phyloP scores from a whole-genome alignment of 2,888 invertebrate species.

The Callosobruchus maculatus region DNA sequence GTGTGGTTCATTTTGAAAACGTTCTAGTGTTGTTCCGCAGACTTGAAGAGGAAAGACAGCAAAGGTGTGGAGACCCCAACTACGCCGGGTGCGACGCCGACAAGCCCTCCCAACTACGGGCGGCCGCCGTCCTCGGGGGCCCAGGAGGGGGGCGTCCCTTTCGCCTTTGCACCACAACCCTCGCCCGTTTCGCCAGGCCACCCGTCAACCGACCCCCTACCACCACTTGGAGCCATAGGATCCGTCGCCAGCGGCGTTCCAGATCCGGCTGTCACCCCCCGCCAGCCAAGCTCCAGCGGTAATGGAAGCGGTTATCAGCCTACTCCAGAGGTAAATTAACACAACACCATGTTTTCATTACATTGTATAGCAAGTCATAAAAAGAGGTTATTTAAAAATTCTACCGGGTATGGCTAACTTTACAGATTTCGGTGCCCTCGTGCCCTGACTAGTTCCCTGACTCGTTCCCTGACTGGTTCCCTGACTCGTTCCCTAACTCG shows the following conservation, averaged over 20 bases:
- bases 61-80: background rate
- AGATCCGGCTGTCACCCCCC: background rate
- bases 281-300: background rate
- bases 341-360: background rate
- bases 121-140: background rate
- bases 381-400: too few species aligned
- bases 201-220: background rate
- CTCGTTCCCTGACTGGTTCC: too few species aligned
- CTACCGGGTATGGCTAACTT: too few species aligned
- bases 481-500: too few species aligned
- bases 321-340: background rate
- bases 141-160: background rate
- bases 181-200: background rate
- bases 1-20: too few species aligned
- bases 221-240: background rate
- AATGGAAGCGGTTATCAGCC: background rate
- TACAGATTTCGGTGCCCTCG: too few species aligned
- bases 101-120: background rate
- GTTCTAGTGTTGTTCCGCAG: background rate
- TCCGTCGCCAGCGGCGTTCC: background rate
- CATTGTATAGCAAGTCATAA: too few species aligned
- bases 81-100: background rate
- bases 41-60: background rate
- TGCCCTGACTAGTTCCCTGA: too few species aligned
- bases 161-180: background rate